Conservation (phyloP, 2,888 invertebrate genomes). For the Emmelina monodactyla region DNA sequence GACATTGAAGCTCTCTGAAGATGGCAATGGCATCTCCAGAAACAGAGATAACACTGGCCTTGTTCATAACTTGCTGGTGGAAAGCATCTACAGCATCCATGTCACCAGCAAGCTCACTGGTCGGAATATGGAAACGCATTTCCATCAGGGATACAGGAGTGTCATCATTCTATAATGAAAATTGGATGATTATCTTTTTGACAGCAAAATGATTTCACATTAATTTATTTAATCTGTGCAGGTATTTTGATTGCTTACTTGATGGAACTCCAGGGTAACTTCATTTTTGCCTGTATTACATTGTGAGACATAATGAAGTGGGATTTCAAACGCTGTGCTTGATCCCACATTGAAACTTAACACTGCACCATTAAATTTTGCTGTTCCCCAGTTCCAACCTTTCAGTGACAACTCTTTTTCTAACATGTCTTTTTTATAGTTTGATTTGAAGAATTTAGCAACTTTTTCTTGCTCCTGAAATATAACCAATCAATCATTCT, state of each 20-base stretch:
- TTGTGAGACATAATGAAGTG: slow-evolving; percentile 93
- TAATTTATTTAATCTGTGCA: not conserved
- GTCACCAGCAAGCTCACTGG: slow-evolving; percentile 85
- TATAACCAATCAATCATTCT: no score
- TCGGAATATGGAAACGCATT: slow-evolving; percentile 97
- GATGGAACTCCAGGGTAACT: slow-evolving; percentile 97
- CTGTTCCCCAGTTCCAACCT: slow-evolving; percentile 99
- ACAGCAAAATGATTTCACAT: not conserved
- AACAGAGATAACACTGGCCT: slow-evolving; percentile 97
- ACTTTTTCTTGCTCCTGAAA: slow-evolving; percentile 90
- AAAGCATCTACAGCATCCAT: slow-evolving; percentile 96
- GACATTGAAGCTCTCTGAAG: slow-evolving; percentile 95
- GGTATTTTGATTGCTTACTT: slow-evolving; percentile 50
- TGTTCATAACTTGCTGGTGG: slow-evolving; percentile 94
- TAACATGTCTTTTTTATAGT: slow-evolving; percentile 85
- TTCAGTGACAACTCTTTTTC: slow-evolving; percentile 93
- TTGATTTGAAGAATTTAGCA: slow-evolving; percentile 83
- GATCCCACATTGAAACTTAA: slow-evolving; percentile 85
- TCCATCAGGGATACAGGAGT: slow-evolving; percentile 96
- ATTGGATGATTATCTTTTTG: not conserved
- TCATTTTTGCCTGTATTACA: slow-evolving; percentile 97
- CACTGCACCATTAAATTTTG: slow-evolving; percentile 89
- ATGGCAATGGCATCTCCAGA: slow-evolving; percentile 98
- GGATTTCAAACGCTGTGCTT: slow-evolving; percentile 93
- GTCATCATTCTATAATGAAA: slow-evolving; percentile 85